Conservation (phyloP, 1,140 invertebrate species). For the Apis florea region DNA sequence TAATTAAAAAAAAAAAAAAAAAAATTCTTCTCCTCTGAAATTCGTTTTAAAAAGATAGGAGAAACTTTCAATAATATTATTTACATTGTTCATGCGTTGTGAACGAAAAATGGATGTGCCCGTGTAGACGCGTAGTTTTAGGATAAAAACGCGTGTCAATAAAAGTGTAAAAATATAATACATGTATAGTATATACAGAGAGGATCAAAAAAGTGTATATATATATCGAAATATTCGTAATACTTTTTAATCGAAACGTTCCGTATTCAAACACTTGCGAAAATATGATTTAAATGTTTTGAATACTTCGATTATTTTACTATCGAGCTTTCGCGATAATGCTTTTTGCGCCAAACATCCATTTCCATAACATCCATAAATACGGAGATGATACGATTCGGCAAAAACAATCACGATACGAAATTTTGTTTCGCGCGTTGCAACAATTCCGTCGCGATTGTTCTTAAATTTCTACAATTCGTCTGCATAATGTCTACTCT, state of each 20-base stretch:
- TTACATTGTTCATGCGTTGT: not conserved
- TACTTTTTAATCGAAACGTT: too few relatives aligned
- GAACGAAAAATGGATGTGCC: not conserved
- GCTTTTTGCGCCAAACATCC: not conserved
- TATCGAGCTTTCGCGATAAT: too few relatives aligned
- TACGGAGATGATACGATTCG: not conserved
- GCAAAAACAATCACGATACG: too few relatives aligned
- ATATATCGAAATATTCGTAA: not conserved
- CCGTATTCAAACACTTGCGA: too few relatives aligned
- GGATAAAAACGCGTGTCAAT: too few relatives aligned
- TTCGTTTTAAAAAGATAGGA: not conserved
- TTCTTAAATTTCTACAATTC: too few relatives aligned
- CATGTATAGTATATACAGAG: too few relatives aligned
- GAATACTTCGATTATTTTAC: not conserved
- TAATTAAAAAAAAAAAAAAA: not conserved
- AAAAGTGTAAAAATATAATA: too few relatives aligned
- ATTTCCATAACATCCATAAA: not conserved
- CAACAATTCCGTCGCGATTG: too few relatives aligned
- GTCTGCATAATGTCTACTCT: too few relatives aligned
- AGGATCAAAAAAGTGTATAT: not conserved
- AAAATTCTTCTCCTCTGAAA: not conserved
- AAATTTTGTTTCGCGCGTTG: too few relatives aligned
- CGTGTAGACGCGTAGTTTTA: too few relatives aligned
- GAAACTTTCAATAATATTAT: not conserved
- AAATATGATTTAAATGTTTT: not conserved